phyloP scores from a whole-genome alignment of 2,113 vertebrate species.

The Sinocyclocheilus maitianheensis region DNA sequence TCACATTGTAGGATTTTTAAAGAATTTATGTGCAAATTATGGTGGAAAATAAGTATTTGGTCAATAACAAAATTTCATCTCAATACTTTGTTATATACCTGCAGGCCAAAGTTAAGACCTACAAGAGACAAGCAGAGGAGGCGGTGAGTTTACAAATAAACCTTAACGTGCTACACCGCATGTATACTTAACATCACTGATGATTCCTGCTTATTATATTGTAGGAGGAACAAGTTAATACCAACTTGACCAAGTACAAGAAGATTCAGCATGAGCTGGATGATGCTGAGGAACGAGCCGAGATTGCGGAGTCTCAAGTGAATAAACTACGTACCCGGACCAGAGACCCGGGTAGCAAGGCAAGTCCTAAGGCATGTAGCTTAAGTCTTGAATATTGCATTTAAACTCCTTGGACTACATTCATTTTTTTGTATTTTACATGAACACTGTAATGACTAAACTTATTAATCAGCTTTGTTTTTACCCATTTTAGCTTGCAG shows the following conservation, averaged over 20 bases:
- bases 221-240: slow-evolving; percentile 89
- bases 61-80: too few relatives aligned
- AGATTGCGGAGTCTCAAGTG: slow-evolving; percentile 87
- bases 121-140: slow-evolving; percentile 91
- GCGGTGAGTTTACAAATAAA: slow-evolving; percentile 79
- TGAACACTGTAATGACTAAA: slow-evolving; percentile 10
- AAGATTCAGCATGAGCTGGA: slow-evolving; percentile 91
- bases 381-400: slow-evolving; percentile 45
- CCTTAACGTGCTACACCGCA: neutral
- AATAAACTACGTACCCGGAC: slow-evolving; percentile 87
- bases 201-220: neutral
- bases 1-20: too few relatives aligned
- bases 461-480: slow-evolving; percentile 49
- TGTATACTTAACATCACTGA: neutral
- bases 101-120: slow-evolving; percentile 92
- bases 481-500: slow-evolving; percentile 66
- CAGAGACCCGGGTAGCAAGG: slow-evolving; percentile 85
- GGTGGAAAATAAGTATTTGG: too few relatives aligned
- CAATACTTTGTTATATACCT: too few relatives aligned
- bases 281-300: slow-evolving; percentile 86
- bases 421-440: too few relatives aligned
- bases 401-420: neutral
- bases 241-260: slow-evolving; percentile 87
- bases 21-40: too few relatives aligned
- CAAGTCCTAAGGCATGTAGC: slow-evolving; percentile 61